A percentile compares a stretch with the other conserved stretches of the same genome.
phyloP scores from a whole-genome alignment of 2,113 vertebrate species.

The Brachypodius melanocephalos region DNA sequence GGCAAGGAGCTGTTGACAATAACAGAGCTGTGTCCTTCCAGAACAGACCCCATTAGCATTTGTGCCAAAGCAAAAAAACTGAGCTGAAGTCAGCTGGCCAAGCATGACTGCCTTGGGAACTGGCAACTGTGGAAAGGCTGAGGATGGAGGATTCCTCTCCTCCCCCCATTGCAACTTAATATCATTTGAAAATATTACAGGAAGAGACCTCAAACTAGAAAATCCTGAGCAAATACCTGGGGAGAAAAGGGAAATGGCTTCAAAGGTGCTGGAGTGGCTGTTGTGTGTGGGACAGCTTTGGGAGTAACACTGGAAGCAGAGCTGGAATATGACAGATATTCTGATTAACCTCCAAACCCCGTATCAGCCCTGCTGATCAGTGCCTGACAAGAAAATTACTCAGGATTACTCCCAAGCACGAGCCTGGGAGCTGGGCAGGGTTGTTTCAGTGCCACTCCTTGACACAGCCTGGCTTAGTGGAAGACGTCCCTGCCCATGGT shows the following conservation, averaged over 20 bases:
- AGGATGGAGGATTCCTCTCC: neutral
- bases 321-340: neutral
- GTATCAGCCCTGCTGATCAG: neutral
- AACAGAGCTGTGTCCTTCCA: neutral
- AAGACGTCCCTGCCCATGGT: neutral
- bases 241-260: neutral
- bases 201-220: neutral
- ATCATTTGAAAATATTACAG: neutral
- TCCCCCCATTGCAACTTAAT: neutral
- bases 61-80: neutral
- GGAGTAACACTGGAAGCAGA: neutral
- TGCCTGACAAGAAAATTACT: neutral
- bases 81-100: neutral
- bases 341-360: neutral
- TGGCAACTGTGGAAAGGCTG: neutral
- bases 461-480: too few relatives aligned
- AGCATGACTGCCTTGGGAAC: neutral
- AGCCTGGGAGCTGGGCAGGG: neutral
- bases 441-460: neutral
- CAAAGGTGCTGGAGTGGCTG: accelerated
- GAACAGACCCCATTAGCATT: neutral
- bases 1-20: neutral
- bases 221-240: neutral
- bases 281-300: neutral
- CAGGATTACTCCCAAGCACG: neutral